phyloP scores from a whole-genome alignment of 2,797 vertebrate species.

The Amblyraja radiata region DNA sequence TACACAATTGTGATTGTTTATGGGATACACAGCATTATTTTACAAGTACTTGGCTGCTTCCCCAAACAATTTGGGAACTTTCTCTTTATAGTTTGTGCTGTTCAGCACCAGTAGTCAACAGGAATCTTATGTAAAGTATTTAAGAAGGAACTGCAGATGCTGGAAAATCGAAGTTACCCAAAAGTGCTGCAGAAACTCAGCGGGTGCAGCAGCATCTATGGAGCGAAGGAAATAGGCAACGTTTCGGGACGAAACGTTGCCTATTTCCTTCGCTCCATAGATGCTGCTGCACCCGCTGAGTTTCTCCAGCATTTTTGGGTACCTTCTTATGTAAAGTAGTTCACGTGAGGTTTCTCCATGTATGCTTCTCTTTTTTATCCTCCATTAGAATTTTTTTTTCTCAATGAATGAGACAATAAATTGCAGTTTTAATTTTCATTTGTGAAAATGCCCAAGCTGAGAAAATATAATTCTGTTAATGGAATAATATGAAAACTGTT shows the following conservation, averaged over 20 bases:
- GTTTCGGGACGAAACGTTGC: too few species aligned
- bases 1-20: neutral
- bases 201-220: too few species aligned
- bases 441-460: conserved; percentile 18
- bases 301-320: too few species aligned
- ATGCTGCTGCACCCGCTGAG: too few species aligned
- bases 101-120: neutral
- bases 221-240: too few species aligned
- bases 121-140: neutral
- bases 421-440: neutral
- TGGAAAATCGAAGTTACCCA: too few species aligned
- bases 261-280: too few species aligned
- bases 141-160: too few species aligned
- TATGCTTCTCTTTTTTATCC: neutral
- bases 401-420: conserved; percentile 8
- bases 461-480: conserved; percentile 16
- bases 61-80: neutral
- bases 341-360: neutral
- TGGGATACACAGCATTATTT: too few species aligned
- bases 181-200: too few species aligned
- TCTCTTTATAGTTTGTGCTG: neutral
- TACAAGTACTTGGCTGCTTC: neutral
- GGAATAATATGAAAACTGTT: conserved; percentile 6
- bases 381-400: neutral
- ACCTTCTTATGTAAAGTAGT: neutral